Evolutionary conservation across 2,113 vertebrate species (phyloP).

Genomic region (Semicossyphus pulcher): DNA sequence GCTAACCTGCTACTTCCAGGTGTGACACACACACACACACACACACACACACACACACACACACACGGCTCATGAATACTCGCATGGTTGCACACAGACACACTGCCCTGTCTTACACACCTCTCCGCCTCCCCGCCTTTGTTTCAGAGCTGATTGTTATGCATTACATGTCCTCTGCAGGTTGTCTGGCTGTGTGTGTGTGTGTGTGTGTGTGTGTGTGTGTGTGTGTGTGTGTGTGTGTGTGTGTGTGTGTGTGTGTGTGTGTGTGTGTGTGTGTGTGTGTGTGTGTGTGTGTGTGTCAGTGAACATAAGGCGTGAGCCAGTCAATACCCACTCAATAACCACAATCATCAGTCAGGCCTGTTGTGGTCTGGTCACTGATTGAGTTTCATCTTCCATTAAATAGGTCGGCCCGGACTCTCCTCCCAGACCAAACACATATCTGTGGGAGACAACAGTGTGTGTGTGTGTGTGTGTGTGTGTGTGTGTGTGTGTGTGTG

Average conservation of each 20-base stretch:
- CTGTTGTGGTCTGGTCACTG: too few species aligned
- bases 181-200: neutral
- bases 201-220: constrained; percentile 8
- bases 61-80: constrained; percentile 9
- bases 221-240: constrained; percentile 3
- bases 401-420: too few species aligned
- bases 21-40: constrained; percentile 20
- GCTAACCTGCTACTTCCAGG: neutral
- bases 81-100: constrained; percentile 13
- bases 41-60: constrained; percentile 24
- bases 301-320: constrained; percentile 1
- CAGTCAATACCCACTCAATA: constrained; percentile 41
- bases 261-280: too few species aligned
- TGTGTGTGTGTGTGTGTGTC: too few species aligned
- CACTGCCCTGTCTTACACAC: neutral
- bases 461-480: too few species aligned
- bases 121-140: constrained; percentile 33
- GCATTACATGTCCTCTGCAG: constrained; percentile 50
- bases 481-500: too few species aligned
- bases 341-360: constrained; percentile 24
- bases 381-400: constrained; percentile 28
- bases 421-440: too few species aligned
- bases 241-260: constrained; percentile 11
- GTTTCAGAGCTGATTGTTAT: constrained; percentile 61
- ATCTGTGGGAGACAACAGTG: too few species aligned